Evolutionary conservation across 2,113 vertebrate genomes (phyloP), one percentile per base, ranked within the genome.

Genomic region (Tor tambroides): DNA sequence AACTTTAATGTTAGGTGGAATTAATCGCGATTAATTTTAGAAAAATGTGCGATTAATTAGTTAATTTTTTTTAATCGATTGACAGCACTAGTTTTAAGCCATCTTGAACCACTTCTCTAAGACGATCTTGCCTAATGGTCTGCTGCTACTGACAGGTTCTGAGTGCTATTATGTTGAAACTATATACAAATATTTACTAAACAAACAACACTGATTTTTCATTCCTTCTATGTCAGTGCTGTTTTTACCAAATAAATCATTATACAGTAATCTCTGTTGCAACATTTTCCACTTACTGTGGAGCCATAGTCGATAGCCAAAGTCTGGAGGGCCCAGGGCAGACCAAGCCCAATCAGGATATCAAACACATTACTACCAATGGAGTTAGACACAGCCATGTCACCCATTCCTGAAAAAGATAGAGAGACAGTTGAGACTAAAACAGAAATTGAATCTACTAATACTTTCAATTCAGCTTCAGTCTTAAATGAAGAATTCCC

Each of bases 291-390:
- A 92, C 98, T 98, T 94, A 99, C 98, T 0, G 95, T 97, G 84
- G 98, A 98, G 86, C 97, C 97, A 0, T 98, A 98, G 91, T 96
- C 95, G 91, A 99, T 96, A 61, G 96, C 97, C 28, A 99, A 93
- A 1, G 97, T 99, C 93, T 99, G 96, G 69, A 99, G 90, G 54
- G 96, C 92, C 98, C 98, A 99, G 0, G 98, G 98, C 30, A 99
- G 96, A 15, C 98, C 98, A 0, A 99, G 95, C 19, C 98, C 98
- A 21, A 99, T 96, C 86, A 99, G 92, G 92, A 99, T 99, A 93
- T 99, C 98, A 87, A 99, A 99, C 63, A 99, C 98, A 8, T 99
- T 99, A 94, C 97, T 98, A 88, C 98, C 98, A 0, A 99, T 99
- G 89, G 98, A 99, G 93, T 99, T 99, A 51, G 98, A 99, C 67